A percentile compares a stretch with the other conserved stretches of the same genome.
phyloP scores from a whole-genome alignment of 2,888 invertebrate species.

The Plemyria rubiginata region DNA sequence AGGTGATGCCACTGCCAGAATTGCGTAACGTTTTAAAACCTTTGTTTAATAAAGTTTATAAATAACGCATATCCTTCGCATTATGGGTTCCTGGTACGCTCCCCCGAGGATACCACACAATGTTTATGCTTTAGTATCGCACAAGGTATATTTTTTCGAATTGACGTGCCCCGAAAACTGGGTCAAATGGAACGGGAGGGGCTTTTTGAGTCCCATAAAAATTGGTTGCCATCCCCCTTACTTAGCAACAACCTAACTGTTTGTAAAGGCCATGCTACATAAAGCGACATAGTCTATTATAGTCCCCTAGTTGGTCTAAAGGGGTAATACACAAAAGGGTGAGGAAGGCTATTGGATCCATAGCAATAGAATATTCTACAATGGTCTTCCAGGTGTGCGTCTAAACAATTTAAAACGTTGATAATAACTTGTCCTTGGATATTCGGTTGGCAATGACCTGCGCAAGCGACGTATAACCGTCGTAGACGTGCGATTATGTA shows the following conservation, averaged over 20 bases:
- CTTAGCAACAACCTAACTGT: constrained; percentile 15
- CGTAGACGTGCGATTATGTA: constrained; percentile 54
- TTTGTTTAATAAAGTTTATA: constrained; percentile 29
- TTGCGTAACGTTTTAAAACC: constrained; percentile 35
- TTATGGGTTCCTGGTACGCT: constrained; percentile 28
- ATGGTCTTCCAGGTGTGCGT: constrained; percentile 38
- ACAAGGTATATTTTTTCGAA: constrained; percentile 16
- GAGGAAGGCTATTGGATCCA: constrained; percentile 1
- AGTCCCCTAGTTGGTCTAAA: constrained; percentile 12
- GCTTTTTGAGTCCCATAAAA: constrained; percentile 21
- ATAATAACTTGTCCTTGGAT: constrained; percentile 67
- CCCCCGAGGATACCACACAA: constrained; percentile 20
- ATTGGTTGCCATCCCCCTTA: constrained; percentile 16
- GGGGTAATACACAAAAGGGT: constrained; percentile 25
- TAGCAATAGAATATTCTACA: constrained; percentile 31
- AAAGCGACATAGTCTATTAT: constrained; percentile 10
- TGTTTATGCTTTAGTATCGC: constrained; percentile 12
- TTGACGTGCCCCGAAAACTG: constrained; percentile 27
- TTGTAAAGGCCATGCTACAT: constrained; percentile 11
- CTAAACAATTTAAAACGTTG: constrained; percentile 39
- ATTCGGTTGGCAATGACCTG: constrained; percentile 71
- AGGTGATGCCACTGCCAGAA: constrained; percentile 31
- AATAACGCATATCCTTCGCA: constrained; percentile 4
- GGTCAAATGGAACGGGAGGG: constrained; percentile 23
- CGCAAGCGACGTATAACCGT: constrained; percentile 59